Percentiles rank a stretch among this genome's conserved stretches.
These are phyloP conservation scores for Brachionus paranguensis DNA, from an alignment of 1,140 invertebrate species.

Conservation along the genomic window DNA sequence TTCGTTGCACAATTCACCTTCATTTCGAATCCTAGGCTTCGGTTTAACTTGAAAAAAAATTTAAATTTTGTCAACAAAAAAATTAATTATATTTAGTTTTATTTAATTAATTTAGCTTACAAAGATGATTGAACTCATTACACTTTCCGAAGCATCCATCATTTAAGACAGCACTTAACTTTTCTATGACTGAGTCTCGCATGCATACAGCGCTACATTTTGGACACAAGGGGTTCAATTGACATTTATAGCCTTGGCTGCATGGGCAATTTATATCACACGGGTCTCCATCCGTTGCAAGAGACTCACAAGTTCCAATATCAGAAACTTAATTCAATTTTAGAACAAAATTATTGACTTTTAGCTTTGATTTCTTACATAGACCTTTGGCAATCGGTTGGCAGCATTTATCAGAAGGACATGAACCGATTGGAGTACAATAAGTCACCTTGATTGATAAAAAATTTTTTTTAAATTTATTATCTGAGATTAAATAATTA, in stretches of 20 bases:
- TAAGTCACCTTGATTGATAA: not conserved
- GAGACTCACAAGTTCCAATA: not conserved
- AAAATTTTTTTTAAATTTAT: not conserved
- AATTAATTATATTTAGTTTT: not conserved
- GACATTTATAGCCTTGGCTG: not conserved
- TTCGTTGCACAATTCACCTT: not conserved
- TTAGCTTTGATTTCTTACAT: not conserved
- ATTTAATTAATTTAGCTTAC: not conserved
- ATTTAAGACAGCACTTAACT: not conserved
- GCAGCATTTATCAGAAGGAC: not conserved
- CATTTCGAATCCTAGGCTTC: not conserved
- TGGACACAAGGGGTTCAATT: not conserved
- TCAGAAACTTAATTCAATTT: not conserved
- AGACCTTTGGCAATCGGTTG: not conserved
- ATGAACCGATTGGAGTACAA: not conserved
- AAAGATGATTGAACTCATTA: slow-evolving; percentile 9
- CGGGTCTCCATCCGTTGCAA: not conserved
- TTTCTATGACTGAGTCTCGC: not conserved
- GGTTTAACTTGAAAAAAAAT: not conserved
- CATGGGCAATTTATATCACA: slow-evolving; percentile 29
- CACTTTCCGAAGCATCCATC: not conserved
- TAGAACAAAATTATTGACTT: not conserved
- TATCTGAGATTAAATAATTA: not conserved
- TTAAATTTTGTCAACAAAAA: not conserved
- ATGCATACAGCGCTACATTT: slow-evolving; percentile 1